A percentile compares a stretch with the other conserved stretches of the same genome.
These are phyloP conservation scores for Philhelius pedissequus DNA, from an alignment of 2,888 invertebrate genomes.

Conservation along the genomic window DNA sequence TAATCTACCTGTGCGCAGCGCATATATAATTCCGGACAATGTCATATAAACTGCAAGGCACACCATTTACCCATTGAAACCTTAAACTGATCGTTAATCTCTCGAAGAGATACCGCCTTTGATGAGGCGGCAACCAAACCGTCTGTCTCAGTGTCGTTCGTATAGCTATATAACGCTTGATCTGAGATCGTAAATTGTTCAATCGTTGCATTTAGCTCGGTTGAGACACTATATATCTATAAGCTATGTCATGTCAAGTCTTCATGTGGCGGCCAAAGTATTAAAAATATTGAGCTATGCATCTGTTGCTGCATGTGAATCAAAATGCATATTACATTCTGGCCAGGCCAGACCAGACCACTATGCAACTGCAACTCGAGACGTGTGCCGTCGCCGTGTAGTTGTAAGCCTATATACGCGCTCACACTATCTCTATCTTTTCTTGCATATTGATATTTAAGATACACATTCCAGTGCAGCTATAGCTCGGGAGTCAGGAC, in stretches of 20 bases:
- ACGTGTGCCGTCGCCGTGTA: conserved; percentile 47
- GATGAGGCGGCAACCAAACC: conserved; percentile 54
- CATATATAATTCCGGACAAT: conserved; percentile 46
- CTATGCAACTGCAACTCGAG: conserved; percentile 6
- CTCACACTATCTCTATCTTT: conserved; percentile 2
- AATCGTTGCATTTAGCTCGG: conserved; percentile 55
- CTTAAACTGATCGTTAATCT: conserved; percentile 64
- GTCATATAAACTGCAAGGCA: conserved; percentile 51
- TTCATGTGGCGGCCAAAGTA: conserved; percentile 5
- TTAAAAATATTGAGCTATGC: conserved; percentile 11
- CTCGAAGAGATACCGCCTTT: conserved; percentile 62
- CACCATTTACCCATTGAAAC: conserved; percentile 52
- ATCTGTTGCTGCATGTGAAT: conserved; percentile 43
- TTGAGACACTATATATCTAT: background rate
- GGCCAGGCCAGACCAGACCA: background rate
- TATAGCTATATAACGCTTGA: conserved; percentile 51
- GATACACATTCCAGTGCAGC: conserved; percentile 43
- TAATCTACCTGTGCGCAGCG: conserved; percentile 37
- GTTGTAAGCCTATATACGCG: conserved; percentile 20
- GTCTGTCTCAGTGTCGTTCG: background rate
- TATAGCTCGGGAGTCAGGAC: background rate
- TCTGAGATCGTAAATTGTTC: conserved; percentile 62
- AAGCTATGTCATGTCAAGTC: conserved; percentile 47
- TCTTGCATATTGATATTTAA: conserved; percentile 38
- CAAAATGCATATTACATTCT: conserved; percentile 37